Evolutionary conservation across 2,888 invertebrate genomes (phyloP).

Genomic region (Liopterus haemorrhoidalis): DNA sequence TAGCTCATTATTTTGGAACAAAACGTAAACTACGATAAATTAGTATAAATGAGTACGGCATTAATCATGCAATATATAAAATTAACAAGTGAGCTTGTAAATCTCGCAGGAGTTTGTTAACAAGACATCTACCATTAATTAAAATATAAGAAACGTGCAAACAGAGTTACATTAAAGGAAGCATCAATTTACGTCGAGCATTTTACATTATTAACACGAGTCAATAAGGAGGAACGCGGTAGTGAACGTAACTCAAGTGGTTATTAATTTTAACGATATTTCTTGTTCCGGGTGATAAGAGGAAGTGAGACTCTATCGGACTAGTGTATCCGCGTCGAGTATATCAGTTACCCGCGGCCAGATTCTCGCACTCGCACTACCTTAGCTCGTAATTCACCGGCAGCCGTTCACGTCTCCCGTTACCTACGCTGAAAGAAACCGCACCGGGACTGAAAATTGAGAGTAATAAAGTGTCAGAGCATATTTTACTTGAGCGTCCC

Average conservation of each 20-base stretch:
- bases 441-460: slow-evolving; percentile 45
- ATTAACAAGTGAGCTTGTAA: too few species aligned
- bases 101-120: slow-evolving; percentile 17
- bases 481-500: slow-evolving; percentile 40
- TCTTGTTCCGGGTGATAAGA: slow-evolving; percentile 18
- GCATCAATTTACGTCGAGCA: slow-evolving; percentile 23
- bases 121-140: slow-evolving; percentile 24
- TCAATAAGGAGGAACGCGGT: slow-evolving; percentile 17
- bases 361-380: not conserved
- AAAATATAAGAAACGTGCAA: slow-evolving; percentile 23
- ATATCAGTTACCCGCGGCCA: too few species aligned
- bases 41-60: too few species aligned
- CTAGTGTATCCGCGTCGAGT: too few species aligned
- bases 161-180: slow-evolving; percentile 4
- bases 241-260: slow-evolving; percentile 18
- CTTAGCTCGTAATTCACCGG: slow-evolving; percentile 1
- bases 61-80: too few species aligned
- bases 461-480: slow-evolving; percentile 45
- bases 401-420: not conserved
- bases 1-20: too few species aligned
- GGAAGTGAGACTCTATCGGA: slow-evolving; percentile 3
- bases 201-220: slow-evolving; percentile 23
- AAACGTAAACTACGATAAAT: too few species aligned
- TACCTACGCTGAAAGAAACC: slow-evolving; percentile 41
- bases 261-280: slow-evolving; percentile 25